Base-by-base conservation (phyloP, 2,797 vertebrate genomes). In the Taenioides sp. region DNA sequence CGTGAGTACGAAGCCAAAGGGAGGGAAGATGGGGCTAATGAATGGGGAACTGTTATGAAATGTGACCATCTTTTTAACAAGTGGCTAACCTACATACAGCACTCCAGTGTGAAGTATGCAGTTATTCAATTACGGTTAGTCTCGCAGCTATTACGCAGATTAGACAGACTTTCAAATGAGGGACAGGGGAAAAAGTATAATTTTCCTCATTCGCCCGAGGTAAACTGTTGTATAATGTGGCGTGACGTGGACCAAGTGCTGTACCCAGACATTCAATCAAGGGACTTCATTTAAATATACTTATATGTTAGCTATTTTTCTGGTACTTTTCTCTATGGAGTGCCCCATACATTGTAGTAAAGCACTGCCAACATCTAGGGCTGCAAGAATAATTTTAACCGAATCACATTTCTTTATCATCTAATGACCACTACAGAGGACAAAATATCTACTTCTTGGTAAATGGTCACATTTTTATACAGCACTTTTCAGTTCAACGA, bases 1-100 rank as follows among this genome's bases (percentile, higher is more conserved):
- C 31, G 16, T 78, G 77, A 70, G 61, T 67, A 2, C 37, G 82
- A 81, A 22, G 63, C n/a, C 82, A 75, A 79, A 70, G 84, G 80
- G 82, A 75, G 66, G 62, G 66, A 68, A 84, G 80, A 87, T 83
- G 84, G 0, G 67, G 85, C 78, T 89, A 87, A 87, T 89, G 87
- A 84, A 88, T 67, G 75, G 73, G 74, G 22, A 83, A 81, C 79
- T 59, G 63, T 40, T 78, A 62, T 84, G 74, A 80, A 81, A 87
- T 18, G 34, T 73, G n/a, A 61, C 50, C 73, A 78, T 84, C 72
- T 74, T 78, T 61, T 71, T 72, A 14, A 74, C 76, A 78, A 81
- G 76, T 17, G 61, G 62, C 72, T 82, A 78, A 81, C 84, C 78
- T 79, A 73, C 74, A 79, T 77, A 43, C 54, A 59, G 34, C 18